Evolutionary conservation across 2,888 invertebrate genomes (phyloP).

Genomic region (Eutolmus rufibarbis): DNA sequence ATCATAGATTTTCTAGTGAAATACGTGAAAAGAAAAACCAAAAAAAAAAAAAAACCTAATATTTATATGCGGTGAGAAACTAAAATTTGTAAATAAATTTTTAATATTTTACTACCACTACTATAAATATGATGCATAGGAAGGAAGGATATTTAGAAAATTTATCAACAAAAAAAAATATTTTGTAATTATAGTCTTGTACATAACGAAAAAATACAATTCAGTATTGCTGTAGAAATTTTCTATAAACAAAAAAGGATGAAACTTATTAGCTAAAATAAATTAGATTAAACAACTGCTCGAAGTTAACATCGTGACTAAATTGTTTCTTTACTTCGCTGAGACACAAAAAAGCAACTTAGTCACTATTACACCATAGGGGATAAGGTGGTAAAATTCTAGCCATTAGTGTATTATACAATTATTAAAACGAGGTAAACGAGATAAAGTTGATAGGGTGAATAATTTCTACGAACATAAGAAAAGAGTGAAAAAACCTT

Average conservation of each 20-base stretch:
- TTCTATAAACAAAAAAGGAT: slow-evolving; percentile 36
- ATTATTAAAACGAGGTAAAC: neutral
- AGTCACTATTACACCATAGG: slow-evolving; percentile 20
- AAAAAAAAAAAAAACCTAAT: neutral
- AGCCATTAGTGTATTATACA: slow-evolving; percentile 42
- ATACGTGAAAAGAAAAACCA: neutral
- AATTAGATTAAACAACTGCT: slow-evolving; percentile 53
- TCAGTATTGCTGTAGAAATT: neutral
- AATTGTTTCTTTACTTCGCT: slow-evolving; percentile 47
- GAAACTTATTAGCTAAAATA: slow-evolving; percentile 2
- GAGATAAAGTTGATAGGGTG: neutral
- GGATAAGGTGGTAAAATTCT: slow-evolving; percentile 33
- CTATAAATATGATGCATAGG: slow-evolving; percentile 46
- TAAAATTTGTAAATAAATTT: slow-evolving; percentile 41
- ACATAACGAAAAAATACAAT: neutral
- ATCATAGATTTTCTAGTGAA: neutral
- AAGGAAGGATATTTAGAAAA: slow-evolving; percentile 47
- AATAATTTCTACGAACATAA: neutral
- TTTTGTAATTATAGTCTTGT: slow-evolving; percentile 40
- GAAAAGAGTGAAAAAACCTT: neutral
- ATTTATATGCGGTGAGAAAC: slow-evolving; percentile 3
- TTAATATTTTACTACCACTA: slow-evolving; percentile 42
- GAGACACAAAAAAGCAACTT: slow-evolving; percentile 22
- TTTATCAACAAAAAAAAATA: slow-evolving; percentile 48
- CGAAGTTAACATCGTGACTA: slow-evolving; percentile 61